These are phyloP conservation scores for Pagetopsis macropterus DNA, from an alignment of 2,797 vertebrate species.

Conservation along the genomic window DNA sequence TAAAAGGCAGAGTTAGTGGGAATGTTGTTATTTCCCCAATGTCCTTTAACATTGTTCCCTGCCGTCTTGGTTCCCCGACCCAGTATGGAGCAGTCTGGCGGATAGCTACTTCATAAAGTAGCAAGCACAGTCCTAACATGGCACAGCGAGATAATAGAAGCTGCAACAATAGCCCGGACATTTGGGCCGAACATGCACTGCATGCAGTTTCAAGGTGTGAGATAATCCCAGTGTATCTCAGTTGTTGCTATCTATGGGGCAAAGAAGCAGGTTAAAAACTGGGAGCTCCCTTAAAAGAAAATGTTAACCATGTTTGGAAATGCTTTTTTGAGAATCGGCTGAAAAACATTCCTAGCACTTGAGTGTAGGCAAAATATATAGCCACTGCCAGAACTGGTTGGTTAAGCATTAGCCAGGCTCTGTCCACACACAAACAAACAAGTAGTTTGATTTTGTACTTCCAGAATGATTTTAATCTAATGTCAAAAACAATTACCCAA, in stretches of 20 bases:
- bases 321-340: neutral
- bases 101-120: slow-evolving; percentile 35
- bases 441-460: neutral
- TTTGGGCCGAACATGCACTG: slow-evolving; percentile 39
- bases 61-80: slow-evolving; percentile 48
- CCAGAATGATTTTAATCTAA: neutral
- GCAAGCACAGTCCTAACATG: slow-evolving; percentile 33
- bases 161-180: slow-evolving; percentile 16
- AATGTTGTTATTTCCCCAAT: slow-evolving; percentile 72
- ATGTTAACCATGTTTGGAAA: neutral
- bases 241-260: slow-evolving; percentile 24
- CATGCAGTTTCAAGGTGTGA: slow-evolving; percentile 42
- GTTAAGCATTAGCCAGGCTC: slow-evolving; percentile 2
- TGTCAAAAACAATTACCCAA: neutral
- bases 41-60: slow-evolving; percentile 66
- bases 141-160: slow-evolving; percentile 36
- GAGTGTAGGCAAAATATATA: neutral
- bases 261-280: slow-evolving; percentile 9
- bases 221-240: slow-evolving; percentile 37
- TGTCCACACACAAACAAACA: neutral
- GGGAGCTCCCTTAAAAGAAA: neutral
- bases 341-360: too few species aligned
- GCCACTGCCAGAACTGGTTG: neutral
- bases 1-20: slow-evolving; percentile 63
- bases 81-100: slow-evolving; percentile 48